These are phyloP conservation scores for Taeniopygia guttata DNA, from an alignment of 2,797 vertebrate species.

Conservation along the genomic window DNA sequence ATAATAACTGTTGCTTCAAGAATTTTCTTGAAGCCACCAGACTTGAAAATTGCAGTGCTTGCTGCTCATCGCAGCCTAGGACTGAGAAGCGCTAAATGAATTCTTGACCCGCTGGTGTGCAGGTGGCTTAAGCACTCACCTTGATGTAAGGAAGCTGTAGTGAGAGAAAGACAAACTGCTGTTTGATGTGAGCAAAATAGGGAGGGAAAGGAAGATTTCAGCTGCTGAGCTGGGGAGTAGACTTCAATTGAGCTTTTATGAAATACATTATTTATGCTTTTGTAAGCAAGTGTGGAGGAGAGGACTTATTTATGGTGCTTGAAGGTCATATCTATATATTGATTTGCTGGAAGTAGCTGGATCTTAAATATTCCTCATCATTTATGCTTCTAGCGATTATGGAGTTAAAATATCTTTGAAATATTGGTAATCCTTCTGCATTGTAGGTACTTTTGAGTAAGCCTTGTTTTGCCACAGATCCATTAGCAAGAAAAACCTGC, in stretches of 20 bases:
- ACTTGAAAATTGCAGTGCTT: not conserved
- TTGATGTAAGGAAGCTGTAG: not conserved
- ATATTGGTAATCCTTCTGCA: not conserved
- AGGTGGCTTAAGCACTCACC: not conserved
- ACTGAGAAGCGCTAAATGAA: not conserved
- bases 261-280: not conserved
- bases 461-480: not conserved
- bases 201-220: not conserved
- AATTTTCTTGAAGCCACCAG: not conserved
- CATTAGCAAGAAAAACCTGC: not conserved
- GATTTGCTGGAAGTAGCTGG: not conserved
- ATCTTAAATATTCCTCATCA: not conserved
- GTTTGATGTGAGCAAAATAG: not conserved
- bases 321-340: not conserved
- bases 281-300: not conserved
- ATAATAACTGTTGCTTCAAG: not conserved
- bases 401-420: not conserved
- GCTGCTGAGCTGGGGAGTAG: not conserved
- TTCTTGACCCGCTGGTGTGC: not conserved
- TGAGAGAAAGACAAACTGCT: not conserved
- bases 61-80: not conserved
- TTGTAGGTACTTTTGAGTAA: not conserved
- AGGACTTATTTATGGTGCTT: not conserved
- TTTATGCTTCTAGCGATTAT: not conserved
- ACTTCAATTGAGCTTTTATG: not conserved